Percentiles rank a stretch among this genome's conserved stretches.
These are phyloP conservation scores for Mechanitis mazaeus DNA, from an alignment of 2,888 invertebrate species.

Conservation along the genomic window DNA sequence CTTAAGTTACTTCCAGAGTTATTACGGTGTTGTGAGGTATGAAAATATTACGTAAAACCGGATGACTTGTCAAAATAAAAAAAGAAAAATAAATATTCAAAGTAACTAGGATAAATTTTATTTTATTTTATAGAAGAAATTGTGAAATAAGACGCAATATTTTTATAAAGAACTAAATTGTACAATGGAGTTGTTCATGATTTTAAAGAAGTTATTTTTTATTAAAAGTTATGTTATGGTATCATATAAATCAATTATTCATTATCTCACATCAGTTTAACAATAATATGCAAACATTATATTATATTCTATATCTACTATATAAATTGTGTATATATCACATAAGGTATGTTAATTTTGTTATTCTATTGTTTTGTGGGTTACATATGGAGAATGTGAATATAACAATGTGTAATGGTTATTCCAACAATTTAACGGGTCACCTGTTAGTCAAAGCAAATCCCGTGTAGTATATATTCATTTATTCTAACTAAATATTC, in stretches of 20 bases:
- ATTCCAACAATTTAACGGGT: conserved; percentile 4
- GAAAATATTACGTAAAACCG: background rate
- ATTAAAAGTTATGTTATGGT: conserved; percentile 1
- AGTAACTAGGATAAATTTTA: too few species aligned
- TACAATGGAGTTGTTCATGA: too few species aligned
- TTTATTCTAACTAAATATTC: conserved; percentile 20
- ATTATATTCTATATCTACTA: conserved; percentile 57
- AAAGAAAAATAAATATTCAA: background rate
- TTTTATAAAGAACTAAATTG: too few species aligned
- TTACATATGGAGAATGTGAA: conserved; percentile 3
- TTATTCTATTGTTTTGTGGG: conserved; percentile 20
- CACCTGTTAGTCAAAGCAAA: conserved; percentile 7
- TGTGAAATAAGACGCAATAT: too few species aligned
- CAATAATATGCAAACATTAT: conserved; percentile 60
- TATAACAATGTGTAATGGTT: conserved; percentile 4
- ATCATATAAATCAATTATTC: conserved; percentile 27
- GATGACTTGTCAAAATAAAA: conserved; percentile 1
- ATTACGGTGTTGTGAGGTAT: background rate
- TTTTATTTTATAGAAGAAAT: too few species aligned
- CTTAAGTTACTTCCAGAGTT: conserved; percentile 7
- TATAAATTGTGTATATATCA: conserved; percentile 75
- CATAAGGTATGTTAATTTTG: conserved; percentile 54
- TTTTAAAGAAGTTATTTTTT: background rate
- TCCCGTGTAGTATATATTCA: conserved; percentile 14
- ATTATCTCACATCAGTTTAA: conserved; percentile 50